A percentile compares a stretch with the other conserved stretches of the same genome.
phyloP scores from a whole-genome alignment of 1,140 invertebrate genomes.

The Periplaneta americana region DNA sequence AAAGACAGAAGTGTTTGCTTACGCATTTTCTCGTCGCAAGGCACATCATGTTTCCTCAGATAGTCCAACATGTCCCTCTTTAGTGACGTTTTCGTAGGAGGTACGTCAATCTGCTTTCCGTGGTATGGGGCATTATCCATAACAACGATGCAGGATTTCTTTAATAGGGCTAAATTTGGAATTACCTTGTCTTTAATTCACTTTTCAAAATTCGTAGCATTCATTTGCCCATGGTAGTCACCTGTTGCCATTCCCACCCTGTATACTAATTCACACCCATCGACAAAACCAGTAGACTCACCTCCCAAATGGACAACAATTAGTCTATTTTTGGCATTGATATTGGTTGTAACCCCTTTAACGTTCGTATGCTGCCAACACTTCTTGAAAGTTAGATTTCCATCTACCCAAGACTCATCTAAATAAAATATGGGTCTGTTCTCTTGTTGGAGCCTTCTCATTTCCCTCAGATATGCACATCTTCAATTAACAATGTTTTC shows the following conservation, averaged over 20 bases:
- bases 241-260: constrained; percentile 7
- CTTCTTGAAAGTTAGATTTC: not conserved
- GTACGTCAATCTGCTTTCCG: constrained; percentile 12
- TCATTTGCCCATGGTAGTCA: constrained; percentile 24
- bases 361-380: constrained; percentile 4
- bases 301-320: not conserved
- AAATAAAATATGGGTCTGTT: too few relatives aligned
- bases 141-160: constrained; percentile 18
- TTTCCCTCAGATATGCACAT: not conserved
- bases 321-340: not conserved
- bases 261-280: not conserved
- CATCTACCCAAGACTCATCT: not conserved
- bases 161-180: constrained; percentile 10
- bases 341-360: not conserved
- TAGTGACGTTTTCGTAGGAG: not conserved
- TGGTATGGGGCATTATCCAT: constrained; percentile 26
- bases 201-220: constrained; percentile 21
- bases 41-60: not conserved
- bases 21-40: not conserved
- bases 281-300: not conserved
- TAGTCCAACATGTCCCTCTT: not conserved
- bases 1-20: not conserved
- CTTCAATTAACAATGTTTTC: not conserved
- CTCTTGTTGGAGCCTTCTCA: not conserved
- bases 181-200: constrained; percentile 20